A percentile compares a stretch with the other conserved stretches of the same genome.
Evolutionary conservation across 2,888 invertebrate genomes (phyloP).

Genomic region (Euzetes globulus): DNA sequence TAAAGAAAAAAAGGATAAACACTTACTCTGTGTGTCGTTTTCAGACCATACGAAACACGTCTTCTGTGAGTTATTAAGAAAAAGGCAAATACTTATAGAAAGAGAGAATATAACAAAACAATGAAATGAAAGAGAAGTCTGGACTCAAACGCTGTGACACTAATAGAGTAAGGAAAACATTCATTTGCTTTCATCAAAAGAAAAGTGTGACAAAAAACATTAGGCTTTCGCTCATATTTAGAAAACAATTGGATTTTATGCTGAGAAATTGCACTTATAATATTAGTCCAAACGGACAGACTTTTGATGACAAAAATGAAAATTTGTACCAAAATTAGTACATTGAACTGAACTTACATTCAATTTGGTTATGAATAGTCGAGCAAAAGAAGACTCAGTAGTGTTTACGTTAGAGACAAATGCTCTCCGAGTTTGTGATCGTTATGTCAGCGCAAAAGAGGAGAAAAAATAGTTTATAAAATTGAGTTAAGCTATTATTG

Average conservation of each 20-base stretch:
- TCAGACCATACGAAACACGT: neutral
- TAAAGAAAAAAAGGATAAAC: neutral
- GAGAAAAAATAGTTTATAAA: neutral
- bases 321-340: slow-evolving; percentile 13
- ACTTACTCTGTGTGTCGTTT: neutral
- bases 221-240: neutral
- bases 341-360: slow-evolving; percentile 5
- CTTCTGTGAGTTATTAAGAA: neutral
- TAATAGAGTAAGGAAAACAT: neutral
- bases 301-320: neutral
- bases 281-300: neutral
- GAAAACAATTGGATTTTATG: neutral
- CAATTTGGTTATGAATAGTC: neutral
- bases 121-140: neutral
- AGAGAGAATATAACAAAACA: neutral
- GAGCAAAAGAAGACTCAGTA: neutral
- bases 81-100: neutral
- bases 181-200: neutral
- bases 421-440: neutral
- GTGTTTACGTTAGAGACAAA: neutral
- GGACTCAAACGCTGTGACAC: neutral
- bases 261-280: neutral
- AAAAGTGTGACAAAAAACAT: slow-evolving; percentile 8
- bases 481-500: neutral
- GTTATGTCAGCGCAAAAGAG: neutral